These are phyloP conservation scores for Saturnia pavonia DNA, from an alignment of 2,888 invertebrate species.

Conservation along the genomic window DNA sequence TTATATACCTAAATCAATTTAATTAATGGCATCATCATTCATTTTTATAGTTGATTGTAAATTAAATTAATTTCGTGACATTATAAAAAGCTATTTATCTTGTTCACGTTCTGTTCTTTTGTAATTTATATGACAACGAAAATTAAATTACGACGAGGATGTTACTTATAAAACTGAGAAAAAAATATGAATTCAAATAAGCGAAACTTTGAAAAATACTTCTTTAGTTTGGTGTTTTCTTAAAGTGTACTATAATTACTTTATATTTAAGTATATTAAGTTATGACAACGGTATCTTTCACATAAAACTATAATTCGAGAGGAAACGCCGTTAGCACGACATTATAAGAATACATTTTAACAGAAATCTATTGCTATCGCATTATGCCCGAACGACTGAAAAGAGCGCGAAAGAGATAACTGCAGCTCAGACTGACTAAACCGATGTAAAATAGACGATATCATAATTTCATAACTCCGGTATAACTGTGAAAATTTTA, in stretches of 20 bases:
- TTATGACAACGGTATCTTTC: background rate
- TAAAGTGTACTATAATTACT: background rate
- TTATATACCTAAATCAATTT: constrained; percentile 3
- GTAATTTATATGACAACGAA: background rate
- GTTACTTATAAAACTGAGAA: background rate
- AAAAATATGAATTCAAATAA: background rate
- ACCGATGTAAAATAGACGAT: too few relatives aligned
- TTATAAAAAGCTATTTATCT: background rate
- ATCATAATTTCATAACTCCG: too few relatives aligned
- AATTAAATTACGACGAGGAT: background rate
- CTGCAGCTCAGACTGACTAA: too few relatives aligned
- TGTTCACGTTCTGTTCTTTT: background rate
- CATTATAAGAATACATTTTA: too few relatives aligned
- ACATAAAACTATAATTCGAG: background rate
- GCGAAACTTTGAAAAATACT: background rate
- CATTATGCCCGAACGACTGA: too few relatives aligned
- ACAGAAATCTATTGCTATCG: too few relatives aligned
- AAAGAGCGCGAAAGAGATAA: too few relatives aligned
- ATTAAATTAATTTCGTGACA: constrained; percentile 12
- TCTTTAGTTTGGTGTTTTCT: background rate
- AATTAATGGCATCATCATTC: constrained; percentile 11
- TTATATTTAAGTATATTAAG: background rate
- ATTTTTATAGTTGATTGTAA: background rate
- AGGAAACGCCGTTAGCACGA: too few relatives aligned
- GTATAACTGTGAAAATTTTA: too few relatives aligned